These are phyloP conservation scores for Sitta carolinensis DNA, from an alignment of 2,797 vertebrate genomes.

Conservation along the genomic window DNA sequence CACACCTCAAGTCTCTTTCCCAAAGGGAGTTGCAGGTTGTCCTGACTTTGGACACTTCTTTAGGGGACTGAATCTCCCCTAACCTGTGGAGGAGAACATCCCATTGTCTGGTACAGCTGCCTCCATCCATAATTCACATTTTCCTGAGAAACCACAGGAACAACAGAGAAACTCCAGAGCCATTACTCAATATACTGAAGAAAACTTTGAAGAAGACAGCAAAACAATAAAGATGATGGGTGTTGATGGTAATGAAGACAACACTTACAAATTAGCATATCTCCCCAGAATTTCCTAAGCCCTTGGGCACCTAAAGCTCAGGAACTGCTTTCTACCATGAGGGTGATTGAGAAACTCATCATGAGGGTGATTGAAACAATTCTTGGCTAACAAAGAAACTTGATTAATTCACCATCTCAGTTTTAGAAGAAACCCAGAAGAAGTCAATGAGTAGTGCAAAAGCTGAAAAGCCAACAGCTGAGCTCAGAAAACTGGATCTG, in stretches of 20 bases:
- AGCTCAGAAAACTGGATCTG: not conserved
- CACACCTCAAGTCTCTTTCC: not conserved
- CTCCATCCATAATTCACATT: not conserved
- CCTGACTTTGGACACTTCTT: not conserved
- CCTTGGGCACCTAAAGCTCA: not conserved
- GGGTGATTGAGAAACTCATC: not conserved
- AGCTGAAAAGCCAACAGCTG: not conserved
- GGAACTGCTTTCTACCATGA: not conserved
- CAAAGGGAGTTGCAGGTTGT: not conserved
- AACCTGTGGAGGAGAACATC: fast-evolving
- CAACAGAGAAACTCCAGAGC: not conserved
- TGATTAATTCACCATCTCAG: not conserved
- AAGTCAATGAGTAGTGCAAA: not conserved
- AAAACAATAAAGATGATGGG: not conserved
- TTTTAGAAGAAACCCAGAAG: not conserved
- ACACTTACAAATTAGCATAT: not conserved
- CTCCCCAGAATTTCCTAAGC: not conserved
- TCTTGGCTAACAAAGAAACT: not conserved
- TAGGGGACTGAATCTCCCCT: not conserved
- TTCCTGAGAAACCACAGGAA: not conserved
- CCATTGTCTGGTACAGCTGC: not conserved
- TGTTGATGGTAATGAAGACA: not conserved
- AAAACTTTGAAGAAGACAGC: not conserved
- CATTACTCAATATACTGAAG: not conserved
- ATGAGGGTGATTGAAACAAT: not conserved